Base-by-base conservation (phyloP, 2,113 vertebrate genomes). In the Odontophorus gujanensis region DNA sequence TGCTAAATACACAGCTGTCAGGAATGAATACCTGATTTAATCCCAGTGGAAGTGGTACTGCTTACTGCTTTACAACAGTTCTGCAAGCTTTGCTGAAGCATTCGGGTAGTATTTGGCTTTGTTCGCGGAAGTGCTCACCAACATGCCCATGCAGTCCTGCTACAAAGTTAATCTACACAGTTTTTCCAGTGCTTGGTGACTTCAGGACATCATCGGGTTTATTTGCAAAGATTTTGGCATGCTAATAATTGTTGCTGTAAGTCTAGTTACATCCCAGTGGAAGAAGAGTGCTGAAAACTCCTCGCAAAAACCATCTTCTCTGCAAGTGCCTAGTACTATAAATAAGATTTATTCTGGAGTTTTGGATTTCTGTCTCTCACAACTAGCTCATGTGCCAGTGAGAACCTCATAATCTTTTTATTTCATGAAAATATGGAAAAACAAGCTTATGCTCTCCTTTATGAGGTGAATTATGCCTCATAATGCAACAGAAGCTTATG, bases 121-220 rank as follows among this genome's bases (percentile, higher is more conserved):
- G 15, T 79, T 50, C 88, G 24, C 12, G 78, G 43, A 93, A 43
- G 4, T n/a, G 20, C 32, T 73, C 22, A 38, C 34, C 16, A 15
- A 50, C 17, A 28, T 11, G 22, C 4, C 6, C 9, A 26, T 18
- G 7, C 26, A 45, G 9, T 57, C 16, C 51, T 50, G 19, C 8
- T 48, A 51, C 81, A 59, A 17, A 34, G 15, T 18, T n/a, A 91
- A 89, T 92, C 83, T 68, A 6, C 32, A 14, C 63, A 18, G 38
- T 72, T 43, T 85, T 83, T 71, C 84, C 30, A 67, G 85, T 94
- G n/a, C 94, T 92, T 86, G 57, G 38, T 94, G 95, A 91, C 19
- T 4, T 47, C n/a, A 43, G 26, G 13, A 87, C 67, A 76, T 76
- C 28, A 48, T 19, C 66, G 73, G 74, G 13, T 30, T 79, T 92